Evolutionary conservation across 2,888 invertebrate genomes (phyloP).

Genomic region (Linnaemya tessellans): DNA sequence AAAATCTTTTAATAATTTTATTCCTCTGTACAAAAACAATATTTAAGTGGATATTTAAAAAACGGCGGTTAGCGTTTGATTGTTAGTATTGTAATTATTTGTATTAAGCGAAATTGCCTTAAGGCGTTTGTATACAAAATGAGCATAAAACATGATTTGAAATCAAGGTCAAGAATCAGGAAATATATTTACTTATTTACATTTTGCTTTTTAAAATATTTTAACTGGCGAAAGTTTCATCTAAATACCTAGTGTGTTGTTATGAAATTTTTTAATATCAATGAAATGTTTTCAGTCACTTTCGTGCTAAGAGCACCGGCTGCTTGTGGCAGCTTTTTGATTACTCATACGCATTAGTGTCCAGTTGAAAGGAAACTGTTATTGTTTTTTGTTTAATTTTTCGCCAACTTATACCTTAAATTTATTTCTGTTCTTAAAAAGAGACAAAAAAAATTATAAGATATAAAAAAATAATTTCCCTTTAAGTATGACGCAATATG

Average conservation of each 20-base stretch:
- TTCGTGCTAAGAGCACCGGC: neutral
- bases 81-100: conserved; percentile 18
- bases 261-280: no score
- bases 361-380: neutral
- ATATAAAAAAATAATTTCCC: neutral
- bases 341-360: conserved; percentile 34
- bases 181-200: conserved; percentile 37
- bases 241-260: neutral
- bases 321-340: neutral
- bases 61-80: conserved; percentile 39
- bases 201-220: no score
- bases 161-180: conserved; percentile 38
- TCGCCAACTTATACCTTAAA: neutral
- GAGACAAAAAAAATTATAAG: conserved; percentile 1
- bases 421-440: conserved; percentile 48
- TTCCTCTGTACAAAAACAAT: conserved; percentile 36
- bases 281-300: neutral
- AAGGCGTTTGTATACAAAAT: conserved; percentile 15
- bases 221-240: no score
- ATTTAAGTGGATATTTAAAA: conserved; percentile 8
- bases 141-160: conserved; percentile 15
- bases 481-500: conserved; percentile 1
- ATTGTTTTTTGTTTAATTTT: neutral
- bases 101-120: conserved; percentile 1
- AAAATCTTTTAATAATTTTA: conserved; percentile 55